phyloP scores from a whole-genome alignment of 1,140 invertebrate species.

The Calosoma granatense region DNA sequence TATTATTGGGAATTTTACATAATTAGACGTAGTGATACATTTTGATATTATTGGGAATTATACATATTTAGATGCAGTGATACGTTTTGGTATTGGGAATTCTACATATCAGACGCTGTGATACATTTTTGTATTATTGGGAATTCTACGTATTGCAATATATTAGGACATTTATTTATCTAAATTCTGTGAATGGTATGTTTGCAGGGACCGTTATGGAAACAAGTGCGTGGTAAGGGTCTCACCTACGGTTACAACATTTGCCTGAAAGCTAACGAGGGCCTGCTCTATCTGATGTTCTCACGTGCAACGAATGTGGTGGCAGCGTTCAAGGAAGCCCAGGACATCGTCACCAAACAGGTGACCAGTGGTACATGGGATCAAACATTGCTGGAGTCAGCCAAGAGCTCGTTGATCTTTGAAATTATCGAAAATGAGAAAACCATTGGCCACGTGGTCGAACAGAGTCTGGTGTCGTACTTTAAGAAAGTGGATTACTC shows the following conservation, averaged over 20 bases:
- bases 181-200: too few species aligned
- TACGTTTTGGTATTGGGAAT: too few species aligned
- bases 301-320: conserved; percentile 64
- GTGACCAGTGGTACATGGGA: conserved; percentile 56
- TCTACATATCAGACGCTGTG: too few species aligned
- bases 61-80: too few species aligned
- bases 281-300: conserved; percentile 58
- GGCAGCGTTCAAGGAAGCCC: conserved; percentile 66
- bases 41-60: too few species aligned
- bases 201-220: conserved; percentile 78
- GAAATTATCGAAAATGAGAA: conserved; percentile 73
- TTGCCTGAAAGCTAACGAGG: conserved; percentile 50
- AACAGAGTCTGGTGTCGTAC: conserved; percentile 59
- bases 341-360: conserved; percentile 50
- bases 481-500: conserved; percentile 54
- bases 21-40: too few species aligned
- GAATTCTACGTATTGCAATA: too few species aligned
- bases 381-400: conserved; percentile 64
- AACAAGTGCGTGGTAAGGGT: conserved; percentile 70
- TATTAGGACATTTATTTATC: too few species aligned
- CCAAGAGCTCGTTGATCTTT: conserved; percentile 74
- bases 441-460: conserved; percentile 58
- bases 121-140: too few species aligned
- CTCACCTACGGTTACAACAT: conserved; percentile 72
- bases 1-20: too few species aligned